These are phyloP conservation scores for Megaptera novaeangliae DNA, from an alignment of 2,113 vertebrate genomes.

Conservation along the genomic window DNA sequence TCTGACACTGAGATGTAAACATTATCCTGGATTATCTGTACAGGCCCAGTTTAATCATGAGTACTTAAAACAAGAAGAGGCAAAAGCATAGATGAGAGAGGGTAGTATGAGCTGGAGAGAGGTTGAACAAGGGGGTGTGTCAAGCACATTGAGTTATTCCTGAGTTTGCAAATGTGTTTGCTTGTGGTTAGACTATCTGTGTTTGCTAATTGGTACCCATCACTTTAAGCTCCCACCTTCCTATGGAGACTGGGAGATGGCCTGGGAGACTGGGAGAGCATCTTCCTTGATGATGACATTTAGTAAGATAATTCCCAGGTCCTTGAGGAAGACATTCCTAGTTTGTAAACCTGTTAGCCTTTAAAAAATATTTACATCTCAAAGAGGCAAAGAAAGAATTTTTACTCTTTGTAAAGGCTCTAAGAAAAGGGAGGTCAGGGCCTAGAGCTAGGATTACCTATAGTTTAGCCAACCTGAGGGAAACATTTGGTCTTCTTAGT, in stretches of 20 bases:
- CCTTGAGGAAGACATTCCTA: not conserved
- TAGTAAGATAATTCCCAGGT: not conserved
- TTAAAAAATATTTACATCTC: not conserved
- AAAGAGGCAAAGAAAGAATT: not conserved
- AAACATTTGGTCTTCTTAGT: not conserved
- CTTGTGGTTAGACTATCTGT: not conserved
- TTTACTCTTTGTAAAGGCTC: not conserved
- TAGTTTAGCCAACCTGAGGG: not conserved
- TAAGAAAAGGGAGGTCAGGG: not conserved
- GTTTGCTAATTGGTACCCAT: not conserved
- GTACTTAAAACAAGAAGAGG: not conserved
- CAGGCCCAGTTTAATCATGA: not conserved
- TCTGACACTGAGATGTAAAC: not conserved
- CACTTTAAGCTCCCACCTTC: not conserved
- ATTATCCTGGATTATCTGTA: not conserved
- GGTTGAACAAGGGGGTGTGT: not conserved
- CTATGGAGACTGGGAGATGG: not conserved
- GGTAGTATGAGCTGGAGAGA: not conserved
- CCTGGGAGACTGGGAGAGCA: not conserved
- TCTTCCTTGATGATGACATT: not conserved
- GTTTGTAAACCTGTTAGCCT: not conserved
- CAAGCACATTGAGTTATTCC: not conserved
- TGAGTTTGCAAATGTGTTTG: not conserved
- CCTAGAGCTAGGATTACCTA: not conserved
- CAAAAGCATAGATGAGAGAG: not conserved